Conservation (phyloP, 2,888 invertebrate genomes). For the Odontocerum albicorne region DNA sequence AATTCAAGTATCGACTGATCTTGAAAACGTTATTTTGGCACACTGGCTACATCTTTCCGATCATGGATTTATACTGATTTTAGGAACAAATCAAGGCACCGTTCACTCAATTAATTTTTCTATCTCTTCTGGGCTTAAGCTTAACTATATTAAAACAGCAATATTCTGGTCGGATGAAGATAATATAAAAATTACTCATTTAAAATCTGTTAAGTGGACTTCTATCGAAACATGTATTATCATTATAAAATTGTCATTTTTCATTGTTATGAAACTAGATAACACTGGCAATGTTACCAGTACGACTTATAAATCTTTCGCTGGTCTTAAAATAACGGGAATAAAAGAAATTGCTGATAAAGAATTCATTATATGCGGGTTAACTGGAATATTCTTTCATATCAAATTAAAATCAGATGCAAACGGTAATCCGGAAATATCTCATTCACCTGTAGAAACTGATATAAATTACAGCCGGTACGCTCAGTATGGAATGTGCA, state of each 20-base stretch:
- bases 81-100: conserved; percentile 9
- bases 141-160: conserved; percentile 5
- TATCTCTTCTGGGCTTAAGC: background rate
- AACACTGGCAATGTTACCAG: background rate
- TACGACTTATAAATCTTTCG: conserved; percentile 9
- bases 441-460: background rate
- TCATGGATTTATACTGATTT: background rate
- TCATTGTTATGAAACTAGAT: conserved; percentile 5
- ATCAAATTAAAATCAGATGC: conserved; percentile 1
- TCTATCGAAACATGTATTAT: conserved; percentile 3
- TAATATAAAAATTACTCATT: conserved; percentile 10
- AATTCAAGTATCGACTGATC: background rate
- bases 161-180: conserved; percentile 22
- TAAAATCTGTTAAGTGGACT: conserved; percentile 6
- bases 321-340: conserved; percentile 17
- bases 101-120: conserved; percentile 9
- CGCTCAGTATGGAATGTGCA: conserved; percentile 17
- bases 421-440: background rate
- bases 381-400: conserved; percentile 13
- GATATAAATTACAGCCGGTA: conserved; percentile 12
- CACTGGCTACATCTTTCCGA: conserved; percentile 13
- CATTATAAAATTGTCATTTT: conserved; percentile 15
- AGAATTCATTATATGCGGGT: conserved; percentile 11
- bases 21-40: background rate
- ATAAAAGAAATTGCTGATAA: conserved; percentile 3